A percentile compares a stretch with the other conserved stretches of the same genome.
These are phyloP conservation scores for Typhlichthys eigenmanni DNA, from an alignment of 2,797 vertebrate genomes.

Conservation along the genomic window DNA sequence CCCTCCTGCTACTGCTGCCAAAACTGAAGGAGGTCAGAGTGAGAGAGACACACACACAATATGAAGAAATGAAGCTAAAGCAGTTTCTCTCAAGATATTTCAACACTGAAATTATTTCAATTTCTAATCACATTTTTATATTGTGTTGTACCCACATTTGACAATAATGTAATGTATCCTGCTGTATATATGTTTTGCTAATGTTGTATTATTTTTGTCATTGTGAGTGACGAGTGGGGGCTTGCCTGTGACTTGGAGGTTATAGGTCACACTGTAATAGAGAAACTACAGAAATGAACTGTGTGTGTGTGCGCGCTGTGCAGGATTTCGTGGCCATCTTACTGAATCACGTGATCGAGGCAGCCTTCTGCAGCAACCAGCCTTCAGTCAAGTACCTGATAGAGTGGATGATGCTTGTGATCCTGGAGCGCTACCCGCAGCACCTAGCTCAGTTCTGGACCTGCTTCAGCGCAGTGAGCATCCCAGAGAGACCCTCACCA, in stretches of 20 bases:
- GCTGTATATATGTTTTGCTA: no score
- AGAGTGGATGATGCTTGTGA: slow-evolving; percentile 89
- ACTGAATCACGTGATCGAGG: slow-evolving; percentile 81
- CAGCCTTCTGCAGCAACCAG: slow-evolving; percentile 89
- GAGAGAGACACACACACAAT: background rate
- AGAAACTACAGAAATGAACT: no score
- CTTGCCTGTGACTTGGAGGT: background rate
- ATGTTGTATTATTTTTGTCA: no score
- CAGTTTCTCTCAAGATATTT: background rate
- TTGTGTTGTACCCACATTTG: no score
- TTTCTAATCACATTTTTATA: no score
- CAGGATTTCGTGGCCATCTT: slow-evolving; percentile 83
- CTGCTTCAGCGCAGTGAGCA: slow-evolving; percentile 82
- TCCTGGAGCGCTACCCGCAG: slow-evolving; percentile 82
- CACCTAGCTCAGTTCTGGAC: slow-evolving; percentile 85
- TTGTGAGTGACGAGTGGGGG: no score
- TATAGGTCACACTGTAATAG: no score
- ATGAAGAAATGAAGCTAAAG: slow-evolving; percentile 1
- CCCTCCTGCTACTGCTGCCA: slow-evolving; percentile 85
- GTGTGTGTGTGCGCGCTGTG: slow-evolving; percentile 5
- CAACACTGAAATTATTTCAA: no score
- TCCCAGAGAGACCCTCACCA: background rate
- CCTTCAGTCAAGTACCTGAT: slow-evolving; percentile 94
- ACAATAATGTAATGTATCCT: no score
- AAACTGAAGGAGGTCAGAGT: slow-evolving; percentile 83